A percentile compares a stretch with the other conserved stretches of the same genome.
phyloP scores from a whole-genome alignment of 2,113 vertebrate genomes.

The Athene cunicularia region DNA sequence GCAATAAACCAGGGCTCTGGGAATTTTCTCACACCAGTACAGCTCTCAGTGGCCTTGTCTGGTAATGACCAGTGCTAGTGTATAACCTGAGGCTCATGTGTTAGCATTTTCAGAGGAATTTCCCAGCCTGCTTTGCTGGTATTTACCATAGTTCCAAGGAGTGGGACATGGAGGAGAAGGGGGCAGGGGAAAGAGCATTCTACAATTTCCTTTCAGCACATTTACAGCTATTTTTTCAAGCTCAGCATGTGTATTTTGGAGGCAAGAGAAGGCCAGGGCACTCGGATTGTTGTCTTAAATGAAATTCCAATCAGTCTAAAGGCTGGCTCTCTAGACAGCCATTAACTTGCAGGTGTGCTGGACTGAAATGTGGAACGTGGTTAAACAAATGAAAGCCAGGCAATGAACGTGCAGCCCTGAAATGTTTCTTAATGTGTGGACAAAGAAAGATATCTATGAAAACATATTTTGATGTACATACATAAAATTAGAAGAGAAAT shows the following conservation, averaged over 20 bases:
- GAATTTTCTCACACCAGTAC: neutral
- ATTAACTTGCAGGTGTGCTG: constrained; percentile 52
- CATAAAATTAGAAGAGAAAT: neutral
- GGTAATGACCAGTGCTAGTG: neutral
- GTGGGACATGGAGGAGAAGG: neutral
- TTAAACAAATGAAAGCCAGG: constrained; percentile 2
- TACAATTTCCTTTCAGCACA: constrained; percentile 58
- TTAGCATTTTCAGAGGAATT: constrained; percentile 36
- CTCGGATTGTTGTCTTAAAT: constrained; percentile 37
- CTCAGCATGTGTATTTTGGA: constrained; percentile 37
- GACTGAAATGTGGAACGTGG: neutral
- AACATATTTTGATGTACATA: neutral
- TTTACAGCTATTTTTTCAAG: constrained; percentile 58
- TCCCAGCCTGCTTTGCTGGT: constrained; percentile 1
- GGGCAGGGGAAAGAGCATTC: neutral
- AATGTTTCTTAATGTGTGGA: neutral
- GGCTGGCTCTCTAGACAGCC: constrained; percentile 25
- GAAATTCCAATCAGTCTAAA: constrained; percentile 48
- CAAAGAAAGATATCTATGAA: neutral
- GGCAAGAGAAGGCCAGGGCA: constrained; percentile 14
- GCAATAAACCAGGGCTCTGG: neutral
- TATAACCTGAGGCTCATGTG: neutral
- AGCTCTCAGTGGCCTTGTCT: neutral
- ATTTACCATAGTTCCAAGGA: neutral
- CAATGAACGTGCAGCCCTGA: neutral